Conservation (phyloP, 1,140 invertebrate species). For the Protaetia brevitarsis region DNA sequence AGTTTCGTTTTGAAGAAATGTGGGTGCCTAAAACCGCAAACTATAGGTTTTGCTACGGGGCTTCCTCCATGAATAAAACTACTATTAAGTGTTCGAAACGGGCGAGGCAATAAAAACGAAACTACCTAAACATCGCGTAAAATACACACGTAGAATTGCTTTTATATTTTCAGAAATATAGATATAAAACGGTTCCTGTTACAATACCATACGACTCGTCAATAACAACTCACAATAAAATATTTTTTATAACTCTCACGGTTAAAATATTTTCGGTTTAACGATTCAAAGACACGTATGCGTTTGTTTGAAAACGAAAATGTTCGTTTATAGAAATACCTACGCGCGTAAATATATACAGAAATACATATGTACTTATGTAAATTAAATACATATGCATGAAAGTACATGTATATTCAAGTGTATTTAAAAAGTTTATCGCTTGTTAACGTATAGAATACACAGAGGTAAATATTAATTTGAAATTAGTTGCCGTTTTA, state of each 20-base stretch:
- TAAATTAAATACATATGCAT: no score
- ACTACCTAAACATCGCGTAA: slow-evolving; percentile 10
- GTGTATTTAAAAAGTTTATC: not conserved
- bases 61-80: not conserved
- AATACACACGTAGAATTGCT: slow-evolving; percentile 2
- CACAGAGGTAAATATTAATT: slow-evolving; percentile 4
- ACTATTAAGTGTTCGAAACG: slow-evolving; percentile 6
- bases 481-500: slow-evolving; percentile 6
- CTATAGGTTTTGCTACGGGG: not conserved
- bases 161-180: slow-evolving; percentile 16
- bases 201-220: not conserved
- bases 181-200: slow-evolving; percentile 15
- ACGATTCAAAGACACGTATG: not conserved
- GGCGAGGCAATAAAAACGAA: slow-evolving; percentile 10
- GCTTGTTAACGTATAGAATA: not conserved
- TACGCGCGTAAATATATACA: no score
- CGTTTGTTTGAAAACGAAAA: not conserved
- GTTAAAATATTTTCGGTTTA: slow-evolving; percentile 14
- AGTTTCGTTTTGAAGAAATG: no score
- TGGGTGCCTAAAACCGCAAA: not conserved
- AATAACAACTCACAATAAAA: slow-evolving; percentile 6
- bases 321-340: not conserved
- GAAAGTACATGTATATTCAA: not conserved
- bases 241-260: slow-evolving; percentile 11
- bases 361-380: no score